A percentile compares a stretch with the other conserved stretches of the same genome.
Evolutionary conservation across 2,797 vertebrate species (phyloP).

Genomic region (Avahi laniger): DNA sequence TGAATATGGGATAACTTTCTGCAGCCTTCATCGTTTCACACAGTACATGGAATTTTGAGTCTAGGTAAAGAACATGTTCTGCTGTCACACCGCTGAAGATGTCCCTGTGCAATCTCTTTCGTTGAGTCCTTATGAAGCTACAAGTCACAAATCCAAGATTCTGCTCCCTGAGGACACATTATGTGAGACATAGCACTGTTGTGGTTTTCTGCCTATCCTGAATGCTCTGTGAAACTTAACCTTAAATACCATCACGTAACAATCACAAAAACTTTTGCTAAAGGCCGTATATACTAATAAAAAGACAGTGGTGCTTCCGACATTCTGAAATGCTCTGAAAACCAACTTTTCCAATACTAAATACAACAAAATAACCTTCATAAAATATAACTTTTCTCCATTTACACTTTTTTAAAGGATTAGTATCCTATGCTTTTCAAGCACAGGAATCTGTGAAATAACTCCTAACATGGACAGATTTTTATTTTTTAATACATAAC

Average conservation of each 20-base stretch:
- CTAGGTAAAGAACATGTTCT: conserved; percentile 84
- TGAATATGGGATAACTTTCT: conserved; percentile 85
- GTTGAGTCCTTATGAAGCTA: conserved; percentile 89
- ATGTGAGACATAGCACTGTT: conserved; percentile 86
- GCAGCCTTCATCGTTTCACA: conserved; percentile 87
- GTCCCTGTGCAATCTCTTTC: conserved; percentile 86
- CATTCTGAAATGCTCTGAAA: conserved; percentile 96
- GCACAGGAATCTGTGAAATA: conserved; percentile 90
- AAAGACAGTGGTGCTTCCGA: conserved; percentile 94
- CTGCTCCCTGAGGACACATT: conserved; percentile 91
- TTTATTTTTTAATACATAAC: conserved; percentile 90
- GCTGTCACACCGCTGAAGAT: conserved; percentile 82
- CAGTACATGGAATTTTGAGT: conserved; percentile 82
- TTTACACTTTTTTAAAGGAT: conserved; percentile 93
- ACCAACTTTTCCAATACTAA: conserved; percentile 94
- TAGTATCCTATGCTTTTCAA: conserved; percentile 90
- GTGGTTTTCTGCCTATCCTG: conserved; percentile 86
- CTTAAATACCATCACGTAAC: conserved; percentile 90
- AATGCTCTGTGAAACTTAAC: conserved; percentile 87
- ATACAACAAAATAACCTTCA: conserved; percentile 98
- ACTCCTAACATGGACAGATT: conserved; percentile 91
- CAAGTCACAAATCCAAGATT: conserved; percentile 87
- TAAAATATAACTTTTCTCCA: conserved; percentile 95
- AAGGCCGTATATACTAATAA: conserved; percentile 94
- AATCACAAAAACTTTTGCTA: conserved; percentile 92